These are phyloP conservation scores for Perdita meconis DNA, from an alignment of 2,888 invertebrate species.

Conservation along the genomic window DNA sequence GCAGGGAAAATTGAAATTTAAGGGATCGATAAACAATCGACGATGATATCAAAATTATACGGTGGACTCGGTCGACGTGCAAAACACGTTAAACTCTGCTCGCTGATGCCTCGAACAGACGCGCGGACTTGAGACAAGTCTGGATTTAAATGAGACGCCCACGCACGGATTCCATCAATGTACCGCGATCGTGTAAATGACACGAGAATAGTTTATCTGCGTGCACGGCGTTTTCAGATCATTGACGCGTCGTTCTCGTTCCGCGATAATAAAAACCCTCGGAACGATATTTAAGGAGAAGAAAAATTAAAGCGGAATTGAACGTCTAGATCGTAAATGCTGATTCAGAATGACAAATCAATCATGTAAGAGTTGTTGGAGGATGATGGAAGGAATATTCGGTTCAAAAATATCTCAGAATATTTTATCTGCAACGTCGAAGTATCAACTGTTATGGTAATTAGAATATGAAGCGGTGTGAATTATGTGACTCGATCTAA, in stretches of 20 bases:
- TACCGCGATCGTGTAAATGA: slow-evolving; percentile 32
- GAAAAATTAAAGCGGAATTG: neutral
- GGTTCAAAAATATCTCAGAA: no score
- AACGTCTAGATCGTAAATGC: neutral
- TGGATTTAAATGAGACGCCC: slow-evolving; percentile 50
- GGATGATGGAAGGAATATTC: no score
- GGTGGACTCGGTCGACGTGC: neutral
- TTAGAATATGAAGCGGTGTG: no score
- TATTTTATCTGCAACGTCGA: no score
- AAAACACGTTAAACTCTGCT: neutral
- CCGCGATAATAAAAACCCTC: neutral
- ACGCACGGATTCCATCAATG: slow-evolving; percentile 57
- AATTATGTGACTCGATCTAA: no score
- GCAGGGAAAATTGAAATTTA: neutral
- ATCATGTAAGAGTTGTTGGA: no score
- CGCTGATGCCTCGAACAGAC: slow-evolving; percentile 2
- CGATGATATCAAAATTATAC: neutral
- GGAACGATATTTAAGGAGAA: neutral
- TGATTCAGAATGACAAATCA: no score
- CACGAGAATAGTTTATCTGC: slow-evolving; percentile 21
- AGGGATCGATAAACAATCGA: neutral
- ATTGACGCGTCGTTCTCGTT: slow-evolving; percentile 9
- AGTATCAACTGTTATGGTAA: no score
- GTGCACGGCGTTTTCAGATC: slow-evolving; percentile 24
- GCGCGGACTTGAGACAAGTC: slow-evolving; percentile 26